Evolutionary conservation across 2,888 invertebrate species (phyloP).

Genomic region (Sarcophaga subvicina): DNA sequence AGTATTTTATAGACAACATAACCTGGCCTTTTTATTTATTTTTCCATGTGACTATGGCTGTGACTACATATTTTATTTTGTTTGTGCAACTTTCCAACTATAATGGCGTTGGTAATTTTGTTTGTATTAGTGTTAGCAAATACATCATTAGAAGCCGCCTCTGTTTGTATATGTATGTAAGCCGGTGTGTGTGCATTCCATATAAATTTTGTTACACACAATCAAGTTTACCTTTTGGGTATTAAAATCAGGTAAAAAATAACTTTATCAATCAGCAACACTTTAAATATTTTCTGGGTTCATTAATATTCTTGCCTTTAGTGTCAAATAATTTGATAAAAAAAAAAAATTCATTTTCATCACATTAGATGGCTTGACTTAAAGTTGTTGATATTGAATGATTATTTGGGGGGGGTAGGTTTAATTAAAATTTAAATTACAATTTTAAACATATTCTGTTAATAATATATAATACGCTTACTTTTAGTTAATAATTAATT

Average conservation of each 20-base stretch:
- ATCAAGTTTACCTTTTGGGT: slow-evolving; percentile 46
- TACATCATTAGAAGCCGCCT: slow-evolving; percentile 25
- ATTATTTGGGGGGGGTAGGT: too few species aligned
- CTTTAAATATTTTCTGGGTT: slow-evolving; percentile 20
- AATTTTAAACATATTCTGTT: too few species aligned
- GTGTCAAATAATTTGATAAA: slow-evolving; percentile 20
- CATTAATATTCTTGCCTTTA: slow-evolving; percentile 43
- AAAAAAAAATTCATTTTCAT: slow-evolving; percentile 26
- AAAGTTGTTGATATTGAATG: too few species aligned
- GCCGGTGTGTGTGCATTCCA: slow-evolving; percentile 26
- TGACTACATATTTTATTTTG: neutral
- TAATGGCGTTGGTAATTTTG: neutral
- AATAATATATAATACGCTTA: too few species aligned
- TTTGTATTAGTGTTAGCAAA: neutral
- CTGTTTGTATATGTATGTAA: slow-evolving; percentile 9
- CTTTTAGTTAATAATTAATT: neutral
- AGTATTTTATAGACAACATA: slow-evolving; percentile 41
- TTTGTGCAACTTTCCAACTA: too few species aligned
- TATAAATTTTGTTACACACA: slow-evolving; percentile 57
- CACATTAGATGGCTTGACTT: neutral
- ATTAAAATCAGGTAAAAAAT: slow-evolving; percentile 31
- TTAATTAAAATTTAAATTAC: too few species aligned
- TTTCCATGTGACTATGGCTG: neutral
- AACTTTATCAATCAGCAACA: slow-evolving; percentile 55
- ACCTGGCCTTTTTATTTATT: neutral